Evolutionary conservation across 2,113 vertebrate genomes (phyloP).

Genomic region (Malurus melanocephalus): DNA sequence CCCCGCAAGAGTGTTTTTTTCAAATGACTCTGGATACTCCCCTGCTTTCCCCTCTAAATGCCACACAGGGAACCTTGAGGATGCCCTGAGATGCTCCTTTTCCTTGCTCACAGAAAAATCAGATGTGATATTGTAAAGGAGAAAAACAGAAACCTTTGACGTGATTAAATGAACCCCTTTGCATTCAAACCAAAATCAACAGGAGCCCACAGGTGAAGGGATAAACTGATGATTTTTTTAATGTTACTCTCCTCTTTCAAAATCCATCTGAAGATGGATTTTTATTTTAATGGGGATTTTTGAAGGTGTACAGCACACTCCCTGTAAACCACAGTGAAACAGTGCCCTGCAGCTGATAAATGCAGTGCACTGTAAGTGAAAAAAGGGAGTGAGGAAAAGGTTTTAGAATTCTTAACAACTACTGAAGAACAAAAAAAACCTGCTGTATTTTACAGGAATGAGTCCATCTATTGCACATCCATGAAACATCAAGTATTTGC

Average conservation of each 20-base stretch:
- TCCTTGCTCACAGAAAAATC: not conserved
- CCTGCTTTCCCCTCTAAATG: not conserved
- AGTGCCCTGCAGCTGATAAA: not conserved
- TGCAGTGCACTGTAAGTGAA: not conserved
- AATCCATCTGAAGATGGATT: not conserved
- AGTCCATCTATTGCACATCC: not conserved
- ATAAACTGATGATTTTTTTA: not conserved
- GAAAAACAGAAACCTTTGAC: not conserved
- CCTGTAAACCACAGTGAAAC: not conserved
- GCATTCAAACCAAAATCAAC: not conserved
- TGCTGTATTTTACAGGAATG: not conserved
- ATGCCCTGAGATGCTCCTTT: not conserved
- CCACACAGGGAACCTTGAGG: not conserved
- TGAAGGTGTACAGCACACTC: not conserved
- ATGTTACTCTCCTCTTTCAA: not conserved
- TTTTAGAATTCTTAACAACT: not conserved
- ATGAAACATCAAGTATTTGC: not conserved
- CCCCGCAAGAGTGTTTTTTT: not conserved
- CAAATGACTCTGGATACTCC: not conserved
- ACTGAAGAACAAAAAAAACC: not conserved
- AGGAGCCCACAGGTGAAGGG: not conserved
- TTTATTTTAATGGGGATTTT: not conserved
- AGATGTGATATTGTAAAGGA: not conserved
- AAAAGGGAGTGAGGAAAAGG: not conserved
- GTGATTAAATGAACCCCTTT: not conserved